Percentiles rank a stretch among this genome's conserved stretches.
phyloP scores from a whole-genome alignment of 2,113 vertebrate genomes.

The Ictidomys tridecemlineatus region DNA sequence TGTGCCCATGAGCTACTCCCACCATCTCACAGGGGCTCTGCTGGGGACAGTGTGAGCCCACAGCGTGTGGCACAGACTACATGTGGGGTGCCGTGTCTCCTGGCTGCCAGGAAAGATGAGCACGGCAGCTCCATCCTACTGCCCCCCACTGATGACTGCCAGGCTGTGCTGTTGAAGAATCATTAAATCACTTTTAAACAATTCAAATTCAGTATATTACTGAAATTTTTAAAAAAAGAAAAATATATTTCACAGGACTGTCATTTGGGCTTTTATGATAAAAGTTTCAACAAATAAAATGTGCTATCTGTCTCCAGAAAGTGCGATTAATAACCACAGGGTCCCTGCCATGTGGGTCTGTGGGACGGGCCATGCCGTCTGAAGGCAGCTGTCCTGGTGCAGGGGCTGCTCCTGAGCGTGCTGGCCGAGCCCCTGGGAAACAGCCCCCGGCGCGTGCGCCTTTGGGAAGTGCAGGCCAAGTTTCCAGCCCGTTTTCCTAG shows the following conservation, averaged over 20 bases:
- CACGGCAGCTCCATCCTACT: background rate
- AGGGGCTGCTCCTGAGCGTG: background rate
- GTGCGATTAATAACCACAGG: background rate
- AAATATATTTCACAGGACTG: background rate
- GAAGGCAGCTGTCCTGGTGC: background rate
- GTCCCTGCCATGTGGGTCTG: no score
- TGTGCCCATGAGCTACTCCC: background rate
- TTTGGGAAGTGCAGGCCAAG: background rate
- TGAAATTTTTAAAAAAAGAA: no score
- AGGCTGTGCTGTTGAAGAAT: background rate
- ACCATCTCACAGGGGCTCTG: accelerated
- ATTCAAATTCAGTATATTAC: background rate
- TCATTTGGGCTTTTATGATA: no score
- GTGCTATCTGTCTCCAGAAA: no score
- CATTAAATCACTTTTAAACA: background rate
- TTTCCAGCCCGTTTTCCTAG: background rate
- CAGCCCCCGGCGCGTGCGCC: no score
- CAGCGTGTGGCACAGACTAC: background rate
- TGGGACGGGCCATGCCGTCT: no score
- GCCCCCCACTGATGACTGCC: accelerated
- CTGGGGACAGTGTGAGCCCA: accelerated
- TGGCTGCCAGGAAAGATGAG: background rate
- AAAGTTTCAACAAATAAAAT: no score
- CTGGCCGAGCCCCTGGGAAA: no score
- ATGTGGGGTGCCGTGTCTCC: background rate